A percentile compares a stretch with the other conserved stretches of the same genome.
phyloP scores from a whole-genome alignment of 37 sponge, comb jelly and placozoan species.

The Aphrocallistes beatrix region DNA sequence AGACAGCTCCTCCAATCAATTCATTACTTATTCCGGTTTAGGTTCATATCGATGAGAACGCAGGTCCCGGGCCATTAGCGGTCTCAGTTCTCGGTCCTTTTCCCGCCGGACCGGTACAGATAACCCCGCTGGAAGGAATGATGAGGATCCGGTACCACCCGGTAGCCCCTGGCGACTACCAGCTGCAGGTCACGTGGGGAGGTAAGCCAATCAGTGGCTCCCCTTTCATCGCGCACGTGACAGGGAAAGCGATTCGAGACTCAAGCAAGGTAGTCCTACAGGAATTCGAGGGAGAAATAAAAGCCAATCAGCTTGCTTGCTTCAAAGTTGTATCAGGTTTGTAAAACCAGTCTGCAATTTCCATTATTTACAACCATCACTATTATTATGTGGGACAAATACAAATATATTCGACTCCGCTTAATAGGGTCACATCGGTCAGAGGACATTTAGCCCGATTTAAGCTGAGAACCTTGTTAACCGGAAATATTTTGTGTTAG shows the following conservation, averaged over 20 bases:
- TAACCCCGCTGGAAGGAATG: conserved; percentile 38
- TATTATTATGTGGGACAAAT: too few relatives aligned
- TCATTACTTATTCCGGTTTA: neutral
- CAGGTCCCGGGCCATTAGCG: conserved; percentile 62
- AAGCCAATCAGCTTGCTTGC: neutral
- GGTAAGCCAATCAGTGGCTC: conserved; percentile 50
- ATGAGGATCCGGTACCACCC: conserved; percentile 64
- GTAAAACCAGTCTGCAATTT: too few relatives aligned
- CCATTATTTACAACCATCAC: too few relatives aligned
- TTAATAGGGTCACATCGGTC: too few relatives aligned
- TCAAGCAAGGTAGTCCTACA: conserved; percentile 36
- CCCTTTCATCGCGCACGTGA: conserved; percentile 50
- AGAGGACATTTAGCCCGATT: too few relatives aligned
- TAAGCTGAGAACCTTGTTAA: too few relatives aligned
- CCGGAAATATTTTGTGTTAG: too few relatives aligned
- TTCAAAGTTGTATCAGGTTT: neutral
- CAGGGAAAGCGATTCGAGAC: conserved; percentile 50
- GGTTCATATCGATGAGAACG: conserved; percentile 43
- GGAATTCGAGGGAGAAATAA: conserved; percentile 20
- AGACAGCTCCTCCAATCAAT: too few relatives aligned
- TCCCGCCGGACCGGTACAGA: conserved; percentile 71
- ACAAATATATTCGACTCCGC: too few relatives aligned
- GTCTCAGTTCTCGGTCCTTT: conserved; percentile 60
- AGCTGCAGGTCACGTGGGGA: conserved; percentile 43
- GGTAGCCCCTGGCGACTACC: conserved; percentile 68